phyloP scores from a whole-genome alignment of 2,797 vertebrate species.

The Acrossocheilus wenchowensis region DNA sequence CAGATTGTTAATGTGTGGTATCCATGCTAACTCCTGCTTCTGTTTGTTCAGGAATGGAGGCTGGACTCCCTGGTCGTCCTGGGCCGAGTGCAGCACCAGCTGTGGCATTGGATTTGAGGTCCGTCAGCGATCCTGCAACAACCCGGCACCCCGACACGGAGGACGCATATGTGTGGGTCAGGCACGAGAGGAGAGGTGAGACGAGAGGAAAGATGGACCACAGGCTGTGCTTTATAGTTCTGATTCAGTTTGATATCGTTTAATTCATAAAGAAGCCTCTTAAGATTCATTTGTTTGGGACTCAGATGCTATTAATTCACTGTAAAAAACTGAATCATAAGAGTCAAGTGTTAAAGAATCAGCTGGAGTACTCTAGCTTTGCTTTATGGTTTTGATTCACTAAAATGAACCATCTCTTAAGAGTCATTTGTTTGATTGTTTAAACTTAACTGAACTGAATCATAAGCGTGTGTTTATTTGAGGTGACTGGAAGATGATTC shows the following conservation, averaged over 20 bases:
- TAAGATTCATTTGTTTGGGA: neutral
- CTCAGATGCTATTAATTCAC: neutral
- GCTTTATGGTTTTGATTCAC: neutral
- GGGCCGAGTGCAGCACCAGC: conserved; percentile 94
- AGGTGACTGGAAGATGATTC: neutral
- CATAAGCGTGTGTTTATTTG: conserved; percentile 15
- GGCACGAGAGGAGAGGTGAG: conserved; percentile 91
- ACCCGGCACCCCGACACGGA: conserved; percentile 90
- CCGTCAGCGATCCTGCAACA: conserved; percentile 93
- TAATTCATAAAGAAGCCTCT: neutral
- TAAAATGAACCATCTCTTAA: neutral
- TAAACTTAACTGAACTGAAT: neutral
- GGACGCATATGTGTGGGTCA: conserved; percentile 94
- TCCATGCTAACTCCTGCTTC: neutral
- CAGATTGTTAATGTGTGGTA: neutral
- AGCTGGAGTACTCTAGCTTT: neutral
- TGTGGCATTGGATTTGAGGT: conserved; percentile 96
- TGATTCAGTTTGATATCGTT: neutral
- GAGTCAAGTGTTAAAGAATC: neutral
- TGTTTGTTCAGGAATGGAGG: conserved; percentile 86
- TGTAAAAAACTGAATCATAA: neutral
- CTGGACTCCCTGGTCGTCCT: conserved; percentile 95
- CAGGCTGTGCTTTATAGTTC: neutral
- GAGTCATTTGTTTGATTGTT: neutral
- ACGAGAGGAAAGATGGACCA: neutral